These are phyloP conservation scores for Solea solea DNA, from an alignment of 2,113 vertebrate genomes.

Conservation along the genomic window DNA sequence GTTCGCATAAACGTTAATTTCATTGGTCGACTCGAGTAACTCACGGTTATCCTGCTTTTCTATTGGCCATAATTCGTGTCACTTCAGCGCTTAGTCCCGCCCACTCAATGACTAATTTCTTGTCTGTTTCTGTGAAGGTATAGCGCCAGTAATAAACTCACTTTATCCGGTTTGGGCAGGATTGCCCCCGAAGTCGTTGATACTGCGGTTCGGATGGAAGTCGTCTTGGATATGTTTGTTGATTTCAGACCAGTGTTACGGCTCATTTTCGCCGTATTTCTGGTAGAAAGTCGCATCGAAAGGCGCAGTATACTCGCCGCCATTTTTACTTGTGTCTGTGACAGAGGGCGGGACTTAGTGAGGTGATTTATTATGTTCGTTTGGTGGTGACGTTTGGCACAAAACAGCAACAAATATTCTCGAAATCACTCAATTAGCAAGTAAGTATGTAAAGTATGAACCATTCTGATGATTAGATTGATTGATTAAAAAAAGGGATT, in stretches of 20 bases:
- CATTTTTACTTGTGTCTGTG: constrained; percentile 57
- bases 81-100: constrained; percentile 1
- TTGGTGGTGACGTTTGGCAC: background rate
- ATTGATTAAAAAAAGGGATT: too few relatives aligned
- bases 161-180: constrained; percentile 90
- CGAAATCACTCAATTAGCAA: too few relatives aligned
- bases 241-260: constrained; percentile 51
- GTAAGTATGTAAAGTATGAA: too few relatives aligned
- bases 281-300: constrained; percentile 44
- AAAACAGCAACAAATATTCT: background rate
- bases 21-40: constrained; percentile 40
- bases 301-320: constrained; percentile 60
- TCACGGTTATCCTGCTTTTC: rapidly evolving
- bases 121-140: background rate
- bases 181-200: constrained; percentile 86
- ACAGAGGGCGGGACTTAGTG: constrained; percentile 15
- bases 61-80: constrained; percentile 45
- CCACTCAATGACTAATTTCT: background rate
- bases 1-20: constrained; percentile 23
- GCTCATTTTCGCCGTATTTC: constrained; percentile 34
- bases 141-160: constrained; percentile 68
- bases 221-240: constrained; percentile 36
- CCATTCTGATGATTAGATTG: too few relatives aligned
- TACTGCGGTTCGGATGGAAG: constrained; percentile 76
- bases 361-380: background rate